Evolutionary conservation across 1,140 invertebrate genomes (phyloP).

Genomic region (Diorhabda carinulata): DNA sequence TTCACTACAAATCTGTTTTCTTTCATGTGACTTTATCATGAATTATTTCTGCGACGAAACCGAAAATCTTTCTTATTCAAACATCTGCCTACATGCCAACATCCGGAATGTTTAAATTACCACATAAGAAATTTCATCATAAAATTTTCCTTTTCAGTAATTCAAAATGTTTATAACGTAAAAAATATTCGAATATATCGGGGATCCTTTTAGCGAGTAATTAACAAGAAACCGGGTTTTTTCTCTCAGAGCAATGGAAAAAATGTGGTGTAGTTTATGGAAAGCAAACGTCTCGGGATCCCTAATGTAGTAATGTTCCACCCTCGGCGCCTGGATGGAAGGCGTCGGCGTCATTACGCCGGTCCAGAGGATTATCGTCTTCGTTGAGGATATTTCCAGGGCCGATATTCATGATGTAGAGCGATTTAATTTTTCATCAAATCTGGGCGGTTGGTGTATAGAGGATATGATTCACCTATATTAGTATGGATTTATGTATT

Average conservation of each 20-base stretch:
- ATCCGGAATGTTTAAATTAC: too few species aligned
- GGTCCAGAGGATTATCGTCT: conserved; percentile 1
- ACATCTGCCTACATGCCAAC: too few species aligned
- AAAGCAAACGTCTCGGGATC: neutral
- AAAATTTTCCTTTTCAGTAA: too few species aligned
- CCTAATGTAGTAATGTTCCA: conserved; percentile 2
- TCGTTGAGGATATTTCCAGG: conserved; percentile 1
- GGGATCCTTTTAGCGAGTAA: neutral
- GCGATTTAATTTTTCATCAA: neutral
- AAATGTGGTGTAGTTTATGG: neutral
- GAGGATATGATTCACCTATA: too few species aligned
- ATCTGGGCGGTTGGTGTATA: neutral
- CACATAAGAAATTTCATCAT: too few species aligned
- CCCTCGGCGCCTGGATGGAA: conserved; percentile 1
- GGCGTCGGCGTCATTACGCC: conserved; percentile 1
- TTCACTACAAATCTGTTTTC: too few species aligned
- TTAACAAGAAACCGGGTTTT: neutral
- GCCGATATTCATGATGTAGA: conserved; percentile 2
- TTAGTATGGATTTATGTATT: too few species aligned
- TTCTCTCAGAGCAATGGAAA: neutral
- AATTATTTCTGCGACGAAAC: too few species aligned
- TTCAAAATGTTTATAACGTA: too few species aligned
- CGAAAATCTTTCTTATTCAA: too few species aligned
- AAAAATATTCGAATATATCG: too few species aligned
- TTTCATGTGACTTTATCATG: too few species aligned